These are phyloP conservation scores for Mactra quadrangularis DNA, from an alignment of 1,140 invertebrate genomes.

Conservation along the genomic window DNA sequence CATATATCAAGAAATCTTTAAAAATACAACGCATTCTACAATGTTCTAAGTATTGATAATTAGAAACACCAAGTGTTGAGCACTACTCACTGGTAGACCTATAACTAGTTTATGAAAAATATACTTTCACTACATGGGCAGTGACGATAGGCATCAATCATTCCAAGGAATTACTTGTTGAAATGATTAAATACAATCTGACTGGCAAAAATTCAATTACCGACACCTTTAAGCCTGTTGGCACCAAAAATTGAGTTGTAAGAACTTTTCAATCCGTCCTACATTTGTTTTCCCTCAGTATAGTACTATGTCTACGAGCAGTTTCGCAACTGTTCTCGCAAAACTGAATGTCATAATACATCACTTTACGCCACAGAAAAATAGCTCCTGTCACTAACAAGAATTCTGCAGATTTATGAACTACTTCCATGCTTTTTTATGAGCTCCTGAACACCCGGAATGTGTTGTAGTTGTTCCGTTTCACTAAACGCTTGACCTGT, in stretches of 20 bases:
- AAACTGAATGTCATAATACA: constrained; percentile 53
- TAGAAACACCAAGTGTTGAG: no score
- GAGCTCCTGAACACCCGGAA: constrained; percentile 28
- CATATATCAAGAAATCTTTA: no score
- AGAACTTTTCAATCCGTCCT: constrained; percentile 36
- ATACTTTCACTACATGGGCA: no score
- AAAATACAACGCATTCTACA: no score
- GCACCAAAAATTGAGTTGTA: constrained; percentile 54
- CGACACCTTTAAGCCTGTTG: constrained; percentile 9
- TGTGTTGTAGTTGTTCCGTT: constrained; percentile 40
- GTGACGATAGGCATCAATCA: no score
- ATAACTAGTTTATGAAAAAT: no score
- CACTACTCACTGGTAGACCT: no score
- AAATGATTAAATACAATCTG: constrained; percentile 35
- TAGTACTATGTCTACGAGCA: background rate
- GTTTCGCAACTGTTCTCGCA: constrained; percentile 47
- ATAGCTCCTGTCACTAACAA: constrained; percentile 60
- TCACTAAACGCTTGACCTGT: constrained; percentile 57
- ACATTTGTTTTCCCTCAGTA: constrained; percentile 12
- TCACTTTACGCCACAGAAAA: constrained; percentile 51
- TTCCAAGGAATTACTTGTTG: constrained; percentile 14
- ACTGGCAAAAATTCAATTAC: constrained; percentile 18
- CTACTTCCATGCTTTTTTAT: constrained; percentile 45
- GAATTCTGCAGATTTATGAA: constrained; percentile 57
- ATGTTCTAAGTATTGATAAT: no score